Evolutionary conservation across 1,140 invertebrate species (phyloP).

Genomic region (Pinna nobilis): DNA sequence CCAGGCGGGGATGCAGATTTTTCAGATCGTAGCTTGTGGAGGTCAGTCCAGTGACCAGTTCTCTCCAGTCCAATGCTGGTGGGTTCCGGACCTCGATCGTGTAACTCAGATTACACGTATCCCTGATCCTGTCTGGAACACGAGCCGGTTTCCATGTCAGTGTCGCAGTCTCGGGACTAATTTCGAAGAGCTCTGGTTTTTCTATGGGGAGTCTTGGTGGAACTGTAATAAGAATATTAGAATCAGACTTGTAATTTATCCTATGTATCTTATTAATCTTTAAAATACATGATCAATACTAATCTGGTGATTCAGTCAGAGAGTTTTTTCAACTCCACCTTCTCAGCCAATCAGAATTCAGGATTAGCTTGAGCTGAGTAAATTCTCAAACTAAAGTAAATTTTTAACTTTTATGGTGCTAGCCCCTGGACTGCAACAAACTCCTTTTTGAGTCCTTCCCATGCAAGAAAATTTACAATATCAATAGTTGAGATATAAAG

Average conservation of each 20-base stretch:
- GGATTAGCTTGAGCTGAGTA: too few species aligned
- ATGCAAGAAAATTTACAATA: too few species aligned
- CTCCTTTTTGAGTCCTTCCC: too few species aligned
- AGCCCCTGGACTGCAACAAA: too few species aligned
- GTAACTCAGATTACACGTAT: conserved; percentile 61
- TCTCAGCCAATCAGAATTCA: too few species aligned
- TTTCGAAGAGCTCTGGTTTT: conserved; percentile 59
- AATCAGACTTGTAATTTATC: too few species aligned
- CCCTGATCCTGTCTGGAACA: conserved; percentile 53
- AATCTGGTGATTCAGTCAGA: too few species aligned
- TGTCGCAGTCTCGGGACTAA: conserved; percentile 50
- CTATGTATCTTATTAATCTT: background rate
- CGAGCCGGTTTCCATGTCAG: conserved; percentile 63
- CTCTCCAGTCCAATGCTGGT: conserved; percentile 64
- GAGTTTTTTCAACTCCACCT: too few species aligned
- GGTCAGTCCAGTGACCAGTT: conserved; percentile 54
- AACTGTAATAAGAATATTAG: conserved; percentile 61
- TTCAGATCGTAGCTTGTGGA: conserved; percentile 45
- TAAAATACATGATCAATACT: background rate
- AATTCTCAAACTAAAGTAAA: too few species aligned
- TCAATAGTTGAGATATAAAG: too few species aligned
- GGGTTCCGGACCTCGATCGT: conserved; percentile 58
- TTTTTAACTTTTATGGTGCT: too few species aligned
- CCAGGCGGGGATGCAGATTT: conserved; percentile 79
- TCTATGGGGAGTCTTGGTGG: conserved; percentile 66